Percentiles rank a stretch among this genome's conserved stretches.
phyloP scores from a whole-genome alignment of 2,888 invertebrate genomes.

The Pyrochroa serraticornis region DNA sequence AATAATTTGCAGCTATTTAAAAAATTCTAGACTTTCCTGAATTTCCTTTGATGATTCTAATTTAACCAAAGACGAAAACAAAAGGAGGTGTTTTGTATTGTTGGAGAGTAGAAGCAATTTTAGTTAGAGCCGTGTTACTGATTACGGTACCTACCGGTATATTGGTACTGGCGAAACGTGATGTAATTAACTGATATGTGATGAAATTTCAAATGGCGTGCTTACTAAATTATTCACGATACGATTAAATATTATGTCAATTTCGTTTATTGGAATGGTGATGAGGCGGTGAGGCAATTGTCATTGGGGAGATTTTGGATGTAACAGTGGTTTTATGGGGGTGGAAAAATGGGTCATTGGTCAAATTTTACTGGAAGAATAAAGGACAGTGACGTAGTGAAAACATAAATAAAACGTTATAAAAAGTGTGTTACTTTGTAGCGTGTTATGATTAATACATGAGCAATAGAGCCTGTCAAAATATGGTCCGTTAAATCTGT shows the following conservation, averaged over 20 bases:
- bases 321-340: slow-evolving; percentile 11
- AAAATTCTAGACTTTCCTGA: no score
- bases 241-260: slow-evolving; percentile 22
- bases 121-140: no score
- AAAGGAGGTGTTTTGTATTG: no score
- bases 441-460: slow-evolving; percentile 31
- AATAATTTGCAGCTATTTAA: no score
- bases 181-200: no score
- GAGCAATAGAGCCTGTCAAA: slow-evolving; percentile 36
- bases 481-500: slow-evolving; percentile 36
- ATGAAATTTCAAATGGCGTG: no score
- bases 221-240: slow-evolving; percentile 8
- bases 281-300: slow-evolving; percentile 9
- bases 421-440: slow-evolving; percentile 20
- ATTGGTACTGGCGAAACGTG: no score
- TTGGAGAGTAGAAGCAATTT: no score
- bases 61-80: no score
- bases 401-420: slow-evolving; percentile 25
- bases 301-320: slow-evolving; percentile 12
- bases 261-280: slow-evolving; percentile 18
- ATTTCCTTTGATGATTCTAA: no score
- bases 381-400: slow-evolving; percentile 12
- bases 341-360: slow-evolving; percentile 1
- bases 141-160: no score
- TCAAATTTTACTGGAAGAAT: slow-evolving; percentile 12